These are phyloP conservation scores for Drosophila watanabei DNA, from an alignment of 1,140 invertebrate genomes.

Conservation along the genomic window DNA sequence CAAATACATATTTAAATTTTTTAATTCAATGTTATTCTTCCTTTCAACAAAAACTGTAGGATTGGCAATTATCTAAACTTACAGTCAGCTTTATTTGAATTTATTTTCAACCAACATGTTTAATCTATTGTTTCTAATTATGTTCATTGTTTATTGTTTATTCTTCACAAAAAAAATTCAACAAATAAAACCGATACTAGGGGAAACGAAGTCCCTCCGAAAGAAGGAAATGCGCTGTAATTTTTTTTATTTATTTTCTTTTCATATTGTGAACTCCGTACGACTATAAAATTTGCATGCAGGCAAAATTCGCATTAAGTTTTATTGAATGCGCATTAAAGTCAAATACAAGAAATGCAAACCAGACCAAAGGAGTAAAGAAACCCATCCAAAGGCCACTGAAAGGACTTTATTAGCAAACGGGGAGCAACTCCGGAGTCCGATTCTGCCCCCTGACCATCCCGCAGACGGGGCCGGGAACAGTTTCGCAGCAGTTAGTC, in stretches of 20 bases:
- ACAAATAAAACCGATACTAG: constrained; percentile 3
- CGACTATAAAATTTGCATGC: constrained; percentile 75
- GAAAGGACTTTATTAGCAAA: constrained; percentile 78
- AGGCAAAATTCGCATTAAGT: constrained; percentile 77
- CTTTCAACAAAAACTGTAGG: no score
- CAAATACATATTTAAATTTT: no score
- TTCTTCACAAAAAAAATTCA: constrained; percentile 1
- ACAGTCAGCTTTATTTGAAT: background rate
- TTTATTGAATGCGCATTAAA: constrained; percentile 81
- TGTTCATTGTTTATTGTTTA: background rate
- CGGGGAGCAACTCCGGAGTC: constrained; percentile 47
- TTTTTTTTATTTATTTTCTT: constrained; percentile 45
- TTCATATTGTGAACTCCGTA: constrained; percentile 33
- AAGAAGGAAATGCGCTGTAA: constrained; percentile 60
- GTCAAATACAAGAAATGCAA: constrained; percentile 74
- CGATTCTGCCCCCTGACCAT: background rate
- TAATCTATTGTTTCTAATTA: background rate
- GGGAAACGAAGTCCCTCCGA: constrained; percentile 7
- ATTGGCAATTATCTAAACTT: no score
- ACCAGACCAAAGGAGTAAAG: constrained; percentile 33
- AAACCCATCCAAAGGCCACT: constrained; percentile 39
- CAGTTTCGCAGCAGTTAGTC: constrained; percentile 64
- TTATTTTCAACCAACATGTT: background rate
- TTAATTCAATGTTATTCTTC: no score
- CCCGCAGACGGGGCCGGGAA: constrained; percentile 1